Evolutionary conservation across 2,888 invertebrate species (phyloP).

Genomic region (Yponomeuta sedellus): DNA sequence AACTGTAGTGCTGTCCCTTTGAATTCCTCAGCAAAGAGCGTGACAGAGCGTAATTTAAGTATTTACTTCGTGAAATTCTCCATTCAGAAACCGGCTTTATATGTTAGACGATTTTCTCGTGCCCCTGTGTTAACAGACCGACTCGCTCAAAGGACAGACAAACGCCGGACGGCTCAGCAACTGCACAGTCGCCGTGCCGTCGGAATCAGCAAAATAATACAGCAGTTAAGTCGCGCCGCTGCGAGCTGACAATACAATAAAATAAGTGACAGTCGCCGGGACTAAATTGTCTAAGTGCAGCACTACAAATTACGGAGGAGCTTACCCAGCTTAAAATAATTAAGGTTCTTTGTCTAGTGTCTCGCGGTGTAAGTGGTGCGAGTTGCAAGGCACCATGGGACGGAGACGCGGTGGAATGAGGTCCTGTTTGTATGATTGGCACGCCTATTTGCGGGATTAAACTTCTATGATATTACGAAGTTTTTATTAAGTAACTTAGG

Average conservation of each 20-base stretch:
- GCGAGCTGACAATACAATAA: conserved; percentile 61
- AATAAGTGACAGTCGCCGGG: conserved; percentile 47
- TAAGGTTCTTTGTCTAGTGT: conserved; percentile 60
- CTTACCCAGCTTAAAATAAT: conserved; percentile 68
- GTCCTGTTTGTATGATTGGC: neutral
- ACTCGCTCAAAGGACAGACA: conserved; percentile 45
- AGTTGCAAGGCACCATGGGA: conserved; percentile 10
- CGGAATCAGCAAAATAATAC: conserved; percentile 67
- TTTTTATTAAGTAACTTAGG: no score
- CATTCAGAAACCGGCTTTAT: no score
- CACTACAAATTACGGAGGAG: conserved; percentile 55
- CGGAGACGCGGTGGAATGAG: neutral
- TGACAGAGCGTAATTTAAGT: no score
- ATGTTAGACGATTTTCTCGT: no score
- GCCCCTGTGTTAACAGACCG: conserved; percentile 50
- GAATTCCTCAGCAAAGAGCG: no score
- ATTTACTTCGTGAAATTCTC: no score
- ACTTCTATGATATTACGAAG: no score
- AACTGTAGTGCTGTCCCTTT: no score
- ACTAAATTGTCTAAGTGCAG: conserved; percentile 41
- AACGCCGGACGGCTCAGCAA: conserved; percentile 33
- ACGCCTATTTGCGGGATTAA: no score
- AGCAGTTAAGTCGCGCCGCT: conserved; percentile 24
- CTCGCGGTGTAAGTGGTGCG: conserved; percentile 5
- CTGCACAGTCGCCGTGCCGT: conserved; percentile 56